Base-by-base conservation (phyloP, 2,113 vertebrate species). In the Cololabis saira region DNA sequence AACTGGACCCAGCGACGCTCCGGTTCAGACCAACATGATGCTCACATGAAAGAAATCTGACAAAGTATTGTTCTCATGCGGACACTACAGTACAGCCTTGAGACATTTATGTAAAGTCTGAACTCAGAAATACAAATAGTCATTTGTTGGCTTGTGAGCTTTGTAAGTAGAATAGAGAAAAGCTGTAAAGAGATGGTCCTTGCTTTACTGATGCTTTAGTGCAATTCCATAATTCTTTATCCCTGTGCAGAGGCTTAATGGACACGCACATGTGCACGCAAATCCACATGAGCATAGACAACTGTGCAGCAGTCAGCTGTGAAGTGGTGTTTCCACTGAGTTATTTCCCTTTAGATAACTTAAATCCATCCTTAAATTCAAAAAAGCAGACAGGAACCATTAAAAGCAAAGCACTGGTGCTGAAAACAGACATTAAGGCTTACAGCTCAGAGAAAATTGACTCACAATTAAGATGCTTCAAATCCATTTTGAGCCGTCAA, bases 361-460 rank as follows among this genome's bases (percentile, higher is more conserved):
- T 88, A 55, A 85, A 80, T 87, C 74, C 75, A 44, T 73, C 65
- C 44, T 84, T 87, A 56, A 74, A 90, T 85, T 75, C 70, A 78
- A 74, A 81, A 45, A 78, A 44, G 71, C 63, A 57, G 67, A 6
- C 61, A 67, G 73, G 70, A 86, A 76, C 74, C 74, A 80, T 87
- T 88, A 82, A 82, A 76, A 70, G 73, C 74, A 75, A 37, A 61
- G 71, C 81, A 74, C 52, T 80, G 79, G 76, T 74, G 82, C 75
- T 76, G 76, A 85, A 90, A 86, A 85, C 78, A 71, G 60, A 80
- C 74, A 84, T 85, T 81, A 67, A 74, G 73, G 76, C 67, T 78
- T 73, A 80, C 33, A 57, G 78, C 73, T 72, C 76, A 71, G 71
- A 76, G 81, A 84, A 85, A 85, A 89, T 85, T 80, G 81, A 77